phyloP scores from a whole-genome alignment of 2,113 vertebrate species.

The Amphiprion ocellaris region DNA sequence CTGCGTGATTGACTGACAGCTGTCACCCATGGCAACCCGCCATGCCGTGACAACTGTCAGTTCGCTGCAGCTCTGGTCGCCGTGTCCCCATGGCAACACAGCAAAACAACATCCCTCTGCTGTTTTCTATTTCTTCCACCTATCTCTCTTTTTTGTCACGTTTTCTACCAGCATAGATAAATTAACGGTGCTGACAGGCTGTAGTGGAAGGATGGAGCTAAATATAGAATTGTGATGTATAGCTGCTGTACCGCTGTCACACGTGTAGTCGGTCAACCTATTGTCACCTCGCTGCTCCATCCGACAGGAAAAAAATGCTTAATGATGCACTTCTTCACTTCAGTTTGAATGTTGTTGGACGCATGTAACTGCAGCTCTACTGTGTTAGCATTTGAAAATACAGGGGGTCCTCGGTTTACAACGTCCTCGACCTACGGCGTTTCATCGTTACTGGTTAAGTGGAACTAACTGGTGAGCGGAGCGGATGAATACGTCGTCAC shows the following conservation, averaged over 20 bases:
- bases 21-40: constrained; percentile 77
- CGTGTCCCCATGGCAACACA: constrained; percentile 76
- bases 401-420: too few relatives aligned
- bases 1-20: constrained; percentile 80
- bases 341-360: too few relatives aligned
- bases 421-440: too few relatives aligned
- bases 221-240: constrained; percentile 72
- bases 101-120: constrained; percentile 65
- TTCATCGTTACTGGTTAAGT: too few relatives aligned
- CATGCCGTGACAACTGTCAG: constrained; percentile 73
- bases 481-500: too few relatives aligned
- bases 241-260: constrained; percentile 44
- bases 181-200: constrained; percentile 64
- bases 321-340: too few relatives aligned
- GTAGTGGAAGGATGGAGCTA: constrained; percentile 73
- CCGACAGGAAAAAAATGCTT: too few relatives aligned
- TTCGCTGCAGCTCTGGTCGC: constrained; percentile 40
- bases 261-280: neutral
- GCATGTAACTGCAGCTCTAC: too few relatives aligned
- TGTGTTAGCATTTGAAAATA: too few relatives aligned
- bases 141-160: neutral
- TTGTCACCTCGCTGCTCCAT: too few relatives aligned
- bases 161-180: constrained; percentile 50
- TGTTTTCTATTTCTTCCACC: constrained; percentile 16
- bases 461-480: too few relatives aligned